A percentile compares a stretch with the other conserved stretches of the same genome.
Conservation (phyloP, 2,888 invertebrate species). For the Heteropelma amictum region DNA sequence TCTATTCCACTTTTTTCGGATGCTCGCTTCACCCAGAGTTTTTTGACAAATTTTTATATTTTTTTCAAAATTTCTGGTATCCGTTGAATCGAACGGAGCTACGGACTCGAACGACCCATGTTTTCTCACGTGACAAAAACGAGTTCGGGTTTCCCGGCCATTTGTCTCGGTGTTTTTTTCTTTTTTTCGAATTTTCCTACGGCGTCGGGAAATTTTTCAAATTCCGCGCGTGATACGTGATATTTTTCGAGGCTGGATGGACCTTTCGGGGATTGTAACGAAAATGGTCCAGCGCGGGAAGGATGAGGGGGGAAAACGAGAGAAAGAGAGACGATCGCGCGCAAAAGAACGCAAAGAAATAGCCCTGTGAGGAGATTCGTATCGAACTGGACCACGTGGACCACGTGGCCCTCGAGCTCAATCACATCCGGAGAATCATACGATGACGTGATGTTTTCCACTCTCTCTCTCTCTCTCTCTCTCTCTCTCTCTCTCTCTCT, state of each 20-base stretch:
- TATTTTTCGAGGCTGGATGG: slow-evolving; percentile 12
- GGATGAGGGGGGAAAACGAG: background rate
- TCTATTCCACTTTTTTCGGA: too few species aligned
- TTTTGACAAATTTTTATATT: too few species aligned
- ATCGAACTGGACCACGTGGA: slow-evolving; percentile 44
- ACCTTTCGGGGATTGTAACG: slow-evolving; percentile 19
- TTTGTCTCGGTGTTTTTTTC: too few species aligned
- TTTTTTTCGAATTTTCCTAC: too few species aligned
- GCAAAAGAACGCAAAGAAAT: slow-evolving; percentile 2
- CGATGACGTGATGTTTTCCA: slow-evolving; percentile 37
- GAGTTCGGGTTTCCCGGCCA: too few species aligned
- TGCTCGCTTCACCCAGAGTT: too few species aligned
- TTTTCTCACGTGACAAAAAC: too few species aligned
- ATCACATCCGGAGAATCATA: slow-evolving; percentile 46
- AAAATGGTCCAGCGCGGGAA: slow-evolving; percentile 15
- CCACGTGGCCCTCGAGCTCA: slow-evolving; percentile 52
- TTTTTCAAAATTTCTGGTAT: too few species aligned
- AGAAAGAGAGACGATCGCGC: background rate
- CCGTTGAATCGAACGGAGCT: too few species aligned
- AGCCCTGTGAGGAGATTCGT: slow-evolving; percentile 30
- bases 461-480: slow-evolving; percentile 46
- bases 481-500: slow-evolving; percentile 20
- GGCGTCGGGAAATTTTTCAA: too few species aligned
- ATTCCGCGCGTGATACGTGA: too few species aligned
- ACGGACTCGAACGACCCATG: too few species aligned